Evolutionary conservation across 2,888 invertebrate genomes (phyloP).

Genomic region (Bursaphelenchus okinawaensis): DNA sequence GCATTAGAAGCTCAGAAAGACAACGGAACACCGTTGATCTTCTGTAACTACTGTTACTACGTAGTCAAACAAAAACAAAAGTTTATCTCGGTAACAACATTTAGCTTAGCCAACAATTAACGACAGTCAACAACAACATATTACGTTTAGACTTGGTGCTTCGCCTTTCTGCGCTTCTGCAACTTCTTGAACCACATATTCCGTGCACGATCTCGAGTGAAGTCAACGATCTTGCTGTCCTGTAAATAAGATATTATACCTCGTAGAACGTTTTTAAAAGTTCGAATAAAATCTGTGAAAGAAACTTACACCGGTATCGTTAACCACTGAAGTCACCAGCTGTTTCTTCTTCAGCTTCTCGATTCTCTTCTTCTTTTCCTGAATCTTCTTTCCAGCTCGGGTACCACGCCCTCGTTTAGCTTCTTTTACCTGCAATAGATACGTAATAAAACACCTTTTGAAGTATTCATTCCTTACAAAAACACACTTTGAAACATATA

Average conservation of each 20-base stretch:
- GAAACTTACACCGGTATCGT: conserved; percentile 11
- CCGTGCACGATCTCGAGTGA: conserved; percentile 32
- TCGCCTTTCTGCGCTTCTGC: conserved; percentile 47
- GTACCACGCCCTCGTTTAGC: conserved; percentile 31
- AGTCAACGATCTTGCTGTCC: conserved; percentile 32
- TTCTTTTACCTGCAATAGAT: too few relatives aligned
- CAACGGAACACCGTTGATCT: not conserved
- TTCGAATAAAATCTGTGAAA: not conserved
- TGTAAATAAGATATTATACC: too few relatives aligned
- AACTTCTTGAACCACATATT: conserved; percentile 55
- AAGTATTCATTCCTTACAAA: too few relatives aligned
- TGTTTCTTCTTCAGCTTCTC: conserved; percentile 14
- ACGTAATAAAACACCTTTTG: too few relatives aligned
- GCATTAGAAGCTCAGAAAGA: not conserved
- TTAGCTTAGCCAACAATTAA: conserved; percentile 25
- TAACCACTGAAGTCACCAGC: conserved; percentile 12
- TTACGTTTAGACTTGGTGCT: conserved; percentile 39
- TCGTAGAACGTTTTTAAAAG: not conserved
- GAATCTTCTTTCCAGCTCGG: conserved; percentile 41
- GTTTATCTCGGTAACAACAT: conserved; percentile 14
- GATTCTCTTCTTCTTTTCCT: conserved; percentile 26
- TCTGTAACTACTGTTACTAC: conserved; percentile 11
- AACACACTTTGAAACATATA: too few relatives aligned
- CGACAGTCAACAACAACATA: not conserved
- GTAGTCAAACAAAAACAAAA: not conserved